A percentile compares a stretch with the other conserved stretches of the same genome.
Evolutionary conservation across 2,888 invertebrate species (phyloP).

Genomic region (Caprella mutica): DNA sequence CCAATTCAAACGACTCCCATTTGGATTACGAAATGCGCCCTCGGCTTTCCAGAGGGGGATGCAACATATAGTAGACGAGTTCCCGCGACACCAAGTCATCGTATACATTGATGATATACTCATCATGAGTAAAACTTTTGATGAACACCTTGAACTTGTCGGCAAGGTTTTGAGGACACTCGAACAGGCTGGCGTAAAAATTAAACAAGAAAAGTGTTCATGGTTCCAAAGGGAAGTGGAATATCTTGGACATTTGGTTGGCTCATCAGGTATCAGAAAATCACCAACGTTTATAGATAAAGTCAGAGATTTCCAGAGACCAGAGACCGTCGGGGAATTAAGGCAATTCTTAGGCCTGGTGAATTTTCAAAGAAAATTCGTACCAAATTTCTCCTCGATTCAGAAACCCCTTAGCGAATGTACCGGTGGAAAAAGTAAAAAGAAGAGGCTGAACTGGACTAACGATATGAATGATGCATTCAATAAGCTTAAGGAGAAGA

Average conservation of each 20-base stretch:
- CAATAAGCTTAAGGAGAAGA: neutral
- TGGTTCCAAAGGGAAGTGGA: neutral
- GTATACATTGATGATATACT: neutral
- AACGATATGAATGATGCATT: neutral
- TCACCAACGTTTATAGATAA: neutral
- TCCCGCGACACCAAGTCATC: neutral
- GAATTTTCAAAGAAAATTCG: neutral
- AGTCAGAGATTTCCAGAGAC: neutral
- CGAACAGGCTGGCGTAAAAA: neutral
- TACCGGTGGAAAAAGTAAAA: neutral
- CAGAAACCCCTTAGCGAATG: neutral
- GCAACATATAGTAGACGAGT: neutral
- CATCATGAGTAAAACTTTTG: neutral
- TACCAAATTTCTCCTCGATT: neutral
- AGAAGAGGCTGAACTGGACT: neutral
- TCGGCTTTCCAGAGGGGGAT: slow-evolving; percentile 3
- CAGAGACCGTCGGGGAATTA: neutral
- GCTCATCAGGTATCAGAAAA: neutral
- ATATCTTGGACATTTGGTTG: neutral
- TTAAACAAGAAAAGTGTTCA: neutral
- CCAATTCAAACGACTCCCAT: neutral
- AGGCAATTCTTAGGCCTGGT: neutral
- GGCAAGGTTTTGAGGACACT: neutral
- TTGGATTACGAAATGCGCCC: neutral
- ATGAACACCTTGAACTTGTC: neutral